Base-by-base conservation (phyloP, 2,888 invertebrate genomes). In the Exephanes ischioxanthus region DNA sequence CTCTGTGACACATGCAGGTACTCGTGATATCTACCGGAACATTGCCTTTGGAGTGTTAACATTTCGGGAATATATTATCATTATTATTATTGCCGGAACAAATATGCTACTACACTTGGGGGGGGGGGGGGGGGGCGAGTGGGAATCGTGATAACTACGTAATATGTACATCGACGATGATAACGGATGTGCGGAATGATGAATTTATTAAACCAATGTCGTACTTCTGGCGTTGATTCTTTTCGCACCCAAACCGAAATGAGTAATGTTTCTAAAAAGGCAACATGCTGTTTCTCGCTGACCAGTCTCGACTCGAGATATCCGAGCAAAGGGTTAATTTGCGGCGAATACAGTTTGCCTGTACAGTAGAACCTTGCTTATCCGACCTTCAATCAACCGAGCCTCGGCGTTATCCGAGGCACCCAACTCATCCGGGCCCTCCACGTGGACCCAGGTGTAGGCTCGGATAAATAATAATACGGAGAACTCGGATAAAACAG, bases 1-100 rank as follows among this genome's bases (percentile, higher is more conserved):
- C 92, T 96, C 96, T 95, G 94, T 93, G 94, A 89, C 93, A 91
- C 91, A 91, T 91, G 91, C 91, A 88, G 82, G 45, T 77, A 88
- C 88, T 85, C 87, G 88, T 89, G 86, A 85, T 88, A 61, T 89
- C 89, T 89, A 89, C 86, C 77, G 76, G 83, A 80, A 86, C 77
- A 88, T 82, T 77, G 77, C 79, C 51, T 85, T 73, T 76, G 58
- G 26, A 72, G 79, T 85, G 75, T 81, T 68, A 51, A 80, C 66
- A 53, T 68, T 81, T 76, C 61, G 67, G 71, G 41, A 41, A 55
- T 55, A 22, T 63, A 70, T 73, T 79, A 79, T 33, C 1, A 26
- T 26, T 26, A 61, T 66, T 41, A 63, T 71, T 73, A 33, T 70
- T 80, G 70, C 51, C 37, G 51, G 51, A 33, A 30, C 19, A 19